Conservation (phyloP, 2,113 vertebrate genomes). For the Charina bottae region DNA sequence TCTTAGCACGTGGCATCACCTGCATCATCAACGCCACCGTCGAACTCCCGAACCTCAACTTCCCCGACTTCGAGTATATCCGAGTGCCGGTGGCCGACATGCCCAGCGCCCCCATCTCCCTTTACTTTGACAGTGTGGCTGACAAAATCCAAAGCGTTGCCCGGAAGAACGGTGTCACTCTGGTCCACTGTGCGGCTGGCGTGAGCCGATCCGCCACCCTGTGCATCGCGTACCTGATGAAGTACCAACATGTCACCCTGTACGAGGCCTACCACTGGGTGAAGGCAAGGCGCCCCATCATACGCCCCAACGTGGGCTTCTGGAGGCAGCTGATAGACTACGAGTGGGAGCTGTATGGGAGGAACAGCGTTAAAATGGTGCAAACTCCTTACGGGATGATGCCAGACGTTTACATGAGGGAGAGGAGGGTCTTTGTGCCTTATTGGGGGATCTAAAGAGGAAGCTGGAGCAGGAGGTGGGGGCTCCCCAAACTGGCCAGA, state of each 20-base stretch:
- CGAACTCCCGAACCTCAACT: constrained; percentile 97
- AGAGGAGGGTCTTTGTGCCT: constrained; percentile 89
- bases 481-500: constrained; percentile 1
- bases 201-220: constrained; percentile 95
- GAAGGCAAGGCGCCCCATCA: constrained; percentile 90
- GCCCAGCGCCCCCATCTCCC: constrained; percentile 92
- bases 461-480: constrained; percentile 33
- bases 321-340: constrained; percentile 97
- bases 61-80: constrained; percentile 95
- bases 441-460: constrained; percentile 89
- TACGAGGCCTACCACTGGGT: constrained; percentile 96
- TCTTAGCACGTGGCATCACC: constrained; percentile 93
- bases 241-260: constrained; percentile 90
- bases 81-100: constrained; percentile 95
- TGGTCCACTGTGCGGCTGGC: constrained; percentile 94
- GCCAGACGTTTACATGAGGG: constrained; percentile 92
- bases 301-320: constrained; percentile 95
- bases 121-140: constrained; percentile 95
- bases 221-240: constrained; percentile 98
- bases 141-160: constrained; percentile 96
- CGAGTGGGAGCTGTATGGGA: constrained; percentile 94
- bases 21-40: constrained; percentile 96
- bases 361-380: constrained; percentile 95
- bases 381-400: constrained; percentile 93
- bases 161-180: constrained; percentile 89